Conservation (phyloP, 1,140 invertebrate genomes). For the Drosophila pallidifrons region DNA sequence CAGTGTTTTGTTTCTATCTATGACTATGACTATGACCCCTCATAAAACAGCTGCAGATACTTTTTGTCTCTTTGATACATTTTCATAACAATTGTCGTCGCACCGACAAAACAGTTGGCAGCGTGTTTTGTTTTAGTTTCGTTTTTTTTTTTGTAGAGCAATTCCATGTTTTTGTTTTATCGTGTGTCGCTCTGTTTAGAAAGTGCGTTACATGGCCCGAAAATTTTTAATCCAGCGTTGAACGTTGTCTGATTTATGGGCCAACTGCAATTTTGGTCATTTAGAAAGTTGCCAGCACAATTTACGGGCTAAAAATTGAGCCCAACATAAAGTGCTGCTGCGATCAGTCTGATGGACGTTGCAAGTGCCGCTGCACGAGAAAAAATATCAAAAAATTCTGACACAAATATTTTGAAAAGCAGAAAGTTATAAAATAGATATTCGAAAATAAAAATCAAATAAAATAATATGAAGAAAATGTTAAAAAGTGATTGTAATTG, state of each 20-base stretch:
- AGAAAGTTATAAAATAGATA: neutral
- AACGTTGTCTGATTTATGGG: conserved; percentile 62
- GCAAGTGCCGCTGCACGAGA: conserved; percentile 6
- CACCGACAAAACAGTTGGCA: conserved; percentile 36
- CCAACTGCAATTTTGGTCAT: conserved; percentile 34
- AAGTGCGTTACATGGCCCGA: conserved; percentile 72
- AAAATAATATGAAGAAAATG: neutral
- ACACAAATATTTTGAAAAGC: too few relatives aligned
- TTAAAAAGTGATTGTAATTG: too few relatives aligned
- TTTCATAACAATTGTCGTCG: conserved; percentile 48
- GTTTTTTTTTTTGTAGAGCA: conserved; percentile 11
- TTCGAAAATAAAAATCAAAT: neutral
- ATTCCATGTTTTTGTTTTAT: conserved; percentile 20
- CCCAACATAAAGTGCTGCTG: conserved; percentile 2
- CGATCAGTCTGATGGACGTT: conserved; percentile 5
- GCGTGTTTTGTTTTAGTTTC: conserved; percentile 33
- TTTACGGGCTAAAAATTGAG: conserved; percentile 19
- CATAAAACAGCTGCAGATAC: conserved; percentile 66
- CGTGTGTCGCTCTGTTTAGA: conserved; percentile 61
- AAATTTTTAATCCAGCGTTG: conserved; percentile 41
- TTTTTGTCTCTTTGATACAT: conserved; percentile 36
- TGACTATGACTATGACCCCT: conserved; percentile 28
- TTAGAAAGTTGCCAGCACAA: conserved; percentile 53
- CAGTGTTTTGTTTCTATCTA: conserved; percentile 10
- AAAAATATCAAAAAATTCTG: neutral